Conservation (phyloP, 2,113 vertebrate genomes). For the Scolopax mira region DNA sequence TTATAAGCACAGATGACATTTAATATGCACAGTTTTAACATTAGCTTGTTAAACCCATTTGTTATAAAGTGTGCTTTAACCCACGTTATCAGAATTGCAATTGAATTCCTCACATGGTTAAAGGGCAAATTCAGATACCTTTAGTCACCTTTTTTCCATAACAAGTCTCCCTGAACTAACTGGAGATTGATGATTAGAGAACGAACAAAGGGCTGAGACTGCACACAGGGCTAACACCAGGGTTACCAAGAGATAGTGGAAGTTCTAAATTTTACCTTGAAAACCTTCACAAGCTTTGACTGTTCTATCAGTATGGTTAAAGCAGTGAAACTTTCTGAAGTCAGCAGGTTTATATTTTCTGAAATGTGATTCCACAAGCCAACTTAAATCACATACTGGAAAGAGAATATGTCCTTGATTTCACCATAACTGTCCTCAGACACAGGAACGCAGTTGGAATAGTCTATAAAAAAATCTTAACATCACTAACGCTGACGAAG, state of each 20-base stretch:
- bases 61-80: slow-evolving; percentile 17
- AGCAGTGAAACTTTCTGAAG: neutral
- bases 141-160: slow-evolving; percentile 46
- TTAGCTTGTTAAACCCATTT: neutral
- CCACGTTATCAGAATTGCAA: neutral
- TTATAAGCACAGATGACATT: slow-evolving; percentile 15
- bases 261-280: neutral
- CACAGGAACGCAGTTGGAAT: neutral
- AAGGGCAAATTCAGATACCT: slow-evolving; percentile 42
- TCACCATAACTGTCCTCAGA: neutral
- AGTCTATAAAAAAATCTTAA: neutral
- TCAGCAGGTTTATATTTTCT: neutral
- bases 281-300: neutral
- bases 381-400: neutral
- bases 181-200: neutral
- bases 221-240: neutral
- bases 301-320: neutral
- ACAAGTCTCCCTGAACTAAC: neutral
- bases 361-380: neutral
- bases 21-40: neutral
- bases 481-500: neutral
- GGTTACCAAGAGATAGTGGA: neutral
- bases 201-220: neutral
- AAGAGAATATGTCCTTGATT: neutral
- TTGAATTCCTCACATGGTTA: neutral